Evolutionary conservation across 2,888 invertebrate genomes (phyloP), one percentile per base, ranked within the genome.

Genomic region (Drosophila prostipennis): DNA sequence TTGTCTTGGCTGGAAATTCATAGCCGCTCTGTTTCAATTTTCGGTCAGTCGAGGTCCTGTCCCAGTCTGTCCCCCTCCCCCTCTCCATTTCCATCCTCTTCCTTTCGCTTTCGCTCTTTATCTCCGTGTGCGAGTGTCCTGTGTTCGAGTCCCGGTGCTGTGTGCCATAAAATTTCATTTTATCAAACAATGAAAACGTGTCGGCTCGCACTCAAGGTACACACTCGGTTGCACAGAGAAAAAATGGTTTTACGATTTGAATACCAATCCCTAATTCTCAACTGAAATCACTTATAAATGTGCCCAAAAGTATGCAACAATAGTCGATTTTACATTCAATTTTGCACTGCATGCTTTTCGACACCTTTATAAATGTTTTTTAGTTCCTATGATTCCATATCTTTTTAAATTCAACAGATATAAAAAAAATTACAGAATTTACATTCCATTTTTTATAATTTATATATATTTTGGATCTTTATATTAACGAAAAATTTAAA

Each of bases 131-230:
- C 43, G 40, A 29, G 23, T 64, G 40, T 46, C 55, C 58, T 56
- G 34, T 32, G 10, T 32, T 45, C 61, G 49, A 48, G 49, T 57
- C 40, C 49, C 39, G 46, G 55, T 61, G 68, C 54, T 70, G 58
- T 69, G 51, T 70, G 87, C 84, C 81, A 87, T 83, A 77, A 83
- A 87, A 87, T 87, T 83, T 83, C 82, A 87, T 87, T 83, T 84
- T 87, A 87, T 77, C 77, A 84, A 87, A 79, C 85, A 83, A 81
- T 84, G 82, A 79, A 84, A 83, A 83, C 82, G 82, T 87, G 82
- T 87, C 69, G 74, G 57, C 82, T 54, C 58, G 67, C 79, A 46
- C 64, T 68, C 52, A 40, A 65, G 57, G 55, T 53, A 54, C 54
- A 48, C 39, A 71, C 42, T 32, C 55, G 43, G 43, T 2, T 29